A percentile compares a stretch with the other conserved stretches of the same genome.
Evolutionary conservation across 2,113 vertebrate genomes (phyloP).

Genomic region (Rhombomys opimus): DNA sequence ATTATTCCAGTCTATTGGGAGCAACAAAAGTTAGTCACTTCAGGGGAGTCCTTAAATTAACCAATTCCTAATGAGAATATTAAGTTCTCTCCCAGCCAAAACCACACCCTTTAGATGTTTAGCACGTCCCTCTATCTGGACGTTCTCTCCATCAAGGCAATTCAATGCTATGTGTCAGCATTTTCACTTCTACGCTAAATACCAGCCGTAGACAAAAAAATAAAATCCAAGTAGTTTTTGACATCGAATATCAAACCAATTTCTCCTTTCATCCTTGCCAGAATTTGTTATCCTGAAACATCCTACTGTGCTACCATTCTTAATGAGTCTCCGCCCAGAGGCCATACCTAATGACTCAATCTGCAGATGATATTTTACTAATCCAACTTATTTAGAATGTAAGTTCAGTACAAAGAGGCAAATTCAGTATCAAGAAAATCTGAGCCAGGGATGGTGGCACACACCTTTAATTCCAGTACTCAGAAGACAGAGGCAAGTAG

Average conservation of each 20-base stretch:
- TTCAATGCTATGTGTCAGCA: constrained; percentile 12
- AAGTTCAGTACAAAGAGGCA: neutral
- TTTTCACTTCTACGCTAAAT: constrained; percentile 36
- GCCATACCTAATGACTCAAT: neutral
- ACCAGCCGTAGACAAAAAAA: neutral
- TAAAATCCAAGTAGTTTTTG: constrained; percentile 18
- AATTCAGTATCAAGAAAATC: constrained; percentile 14
- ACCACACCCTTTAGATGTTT: neutral
- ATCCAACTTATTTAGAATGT: neutral
- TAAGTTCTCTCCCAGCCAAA: constrained; percentile 8
- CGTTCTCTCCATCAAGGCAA: neutral
- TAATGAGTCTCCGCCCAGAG: neutral
- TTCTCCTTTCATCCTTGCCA: neutral
- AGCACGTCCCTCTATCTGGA: neutral
- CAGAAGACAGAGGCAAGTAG: neutral
- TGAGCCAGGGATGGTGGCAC: neutral
- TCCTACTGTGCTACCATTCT: neutral
- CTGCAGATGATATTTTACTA: neutral
- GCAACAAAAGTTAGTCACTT: constrained; percentile 4
- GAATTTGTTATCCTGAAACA: neutral
- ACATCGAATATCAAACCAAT: neutral
- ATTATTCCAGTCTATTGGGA: neutral
- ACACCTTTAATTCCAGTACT: neutral
- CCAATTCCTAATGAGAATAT: neutral
- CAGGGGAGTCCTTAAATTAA: neutral